Evolutionary conservation across 2,797 vertebrate species (phyloP).

Genomic region (Phoxinus dragarum): DNA sequence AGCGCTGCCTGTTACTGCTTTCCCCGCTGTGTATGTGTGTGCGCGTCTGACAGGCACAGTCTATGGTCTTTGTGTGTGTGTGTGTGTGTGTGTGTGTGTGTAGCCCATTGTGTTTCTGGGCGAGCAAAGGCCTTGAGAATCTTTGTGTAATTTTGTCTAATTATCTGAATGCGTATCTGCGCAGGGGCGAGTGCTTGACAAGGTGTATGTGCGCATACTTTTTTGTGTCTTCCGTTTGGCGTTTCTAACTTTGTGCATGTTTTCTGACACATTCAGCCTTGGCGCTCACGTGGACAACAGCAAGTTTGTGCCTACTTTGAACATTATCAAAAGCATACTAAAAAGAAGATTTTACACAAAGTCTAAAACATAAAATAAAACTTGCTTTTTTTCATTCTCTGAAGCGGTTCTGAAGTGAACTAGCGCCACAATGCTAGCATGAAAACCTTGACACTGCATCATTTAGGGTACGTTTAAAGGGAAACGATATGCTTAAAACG

Average conservation of each 20-base stretch:
- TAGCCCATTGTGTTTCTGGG: slow-evolving; percentile 54
- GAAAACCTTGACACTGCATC: too few species aligned
- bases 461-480: too few species aligned
- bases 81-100: background rate
- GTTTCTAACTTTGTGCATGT: slow-evolving; percentile 1
- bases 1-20: slow-evolving; percentile 60
- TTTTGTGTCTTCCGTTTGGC: background rate
- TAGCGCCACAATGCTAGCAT: too few species aligned
- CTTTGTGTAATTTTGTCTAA: slow-evolving; percentile 52
- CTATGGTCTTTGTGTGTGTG: slow-evolving; percentile 39
- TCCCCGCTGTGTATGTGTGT: slow-evolving; percentile 52
- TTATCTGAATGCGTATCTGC: slow-evolving; percentile 43
- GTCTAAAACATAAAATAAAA: too few species aligned
- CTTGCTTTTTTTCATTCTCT: too few species aligned
- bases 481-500: too few species aligned
- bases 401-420: too few species aligned
- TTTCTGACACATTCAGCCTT: background rate
- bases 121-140: slow-evolving; percentile 53
- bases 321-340: too few species aligned
- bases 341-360: too few species aligned
- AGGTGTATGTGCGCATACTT: background rate
- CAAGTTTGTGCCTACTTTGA: background rate
- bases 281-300: background rate
- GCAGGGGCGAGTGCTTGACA: slow-evolving; percentile 14
- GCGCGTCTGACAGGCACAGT: slow-evolving; percentile 47